Percentiles rank a stretch among this genome's conserved stretches.
Evolutionary conservation across 2,113 vertebrate species (phyloP).

Genomic region (Tenrec ecaudatus): DNA sequence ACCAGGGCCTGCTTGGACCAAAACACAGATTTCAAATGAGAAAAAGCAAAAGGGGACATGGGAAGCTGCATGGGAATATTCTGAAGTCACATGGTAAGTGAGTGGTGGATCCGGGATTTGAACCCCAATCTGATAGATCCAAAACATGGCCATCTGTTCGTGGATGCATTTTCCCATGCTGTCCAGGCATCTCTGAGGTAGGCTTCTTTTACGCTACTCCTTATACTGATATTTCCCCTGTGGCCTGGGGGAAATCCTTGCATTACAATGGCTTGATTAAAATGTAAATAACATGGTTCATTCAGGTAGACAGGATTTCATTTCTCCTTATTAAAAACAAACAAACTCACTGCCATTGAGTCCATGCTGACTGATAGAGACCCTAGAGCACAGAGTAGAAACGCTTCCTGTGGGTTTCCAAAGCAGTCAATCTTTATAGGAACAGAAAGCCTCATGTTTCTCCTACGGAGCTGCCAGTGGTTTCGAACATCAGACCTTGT

Average conservation of each 20-base stretch:
- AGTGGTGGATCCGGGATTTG: neutral
- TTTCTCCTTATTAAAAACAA: neutral
- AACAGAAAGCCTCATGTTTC: no score
- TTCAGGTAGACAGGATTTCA: neutral
- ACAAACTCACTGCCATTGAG: no score
- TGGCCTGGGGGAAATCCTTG: neutral
- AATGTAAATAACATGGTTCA: neutral
- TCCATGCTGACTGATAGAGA: no score
- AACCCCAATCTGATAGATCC: neutral
- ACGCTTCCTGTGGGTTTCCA: no score
- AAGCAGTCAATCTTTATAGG: no score
- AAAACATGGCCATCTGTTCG: accelerated
- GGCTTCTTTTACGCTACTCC: neutral
- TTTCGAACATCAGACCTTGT: neutral
- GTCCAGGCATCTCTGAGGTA: neutral
- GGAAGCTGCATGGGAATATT: no score
- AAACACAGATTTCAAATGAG: neutral
- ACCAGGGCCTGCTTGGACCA: neutral
- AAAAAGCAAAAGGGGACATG: neutral
- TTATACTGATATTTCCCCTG: neutral
- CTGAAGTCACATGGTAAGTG: neutral
- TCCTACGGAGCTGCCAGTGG: neutral
- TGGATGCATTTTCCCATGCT: accelerated
- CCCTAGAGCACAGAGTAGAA: no score
- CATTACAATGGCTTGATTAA: neutral